Evolutionary conservation across 2,797 vertebrate species (phyloP), one percentile per base, ranked within the genome.

Genomic region (Neostethus bicornis): DNA sequence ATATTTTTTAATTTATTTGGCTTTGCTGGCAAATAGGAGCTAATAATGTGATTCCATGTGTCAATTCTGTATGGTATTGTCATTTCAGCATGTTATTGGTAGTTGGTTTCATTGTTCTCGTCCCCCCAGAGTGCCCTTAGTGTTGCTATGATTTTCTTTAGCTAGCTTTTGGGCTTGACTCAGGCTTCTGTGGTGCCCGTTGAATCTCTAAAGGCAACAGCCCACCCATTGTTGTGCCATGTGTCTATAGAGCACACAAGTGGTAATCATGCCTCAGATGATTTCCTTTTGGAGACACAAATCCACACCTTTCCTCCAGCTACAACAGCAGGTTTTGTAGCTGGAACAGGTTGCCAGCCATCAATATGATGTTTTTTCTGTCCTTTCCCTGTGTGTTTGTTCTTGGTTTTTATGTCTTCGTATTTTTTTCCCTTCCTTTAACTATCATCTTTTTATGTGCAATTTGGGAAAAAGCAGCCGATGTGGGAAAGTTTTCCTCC

Each of bases 261-360:
- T 79, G 66, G 75, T 85, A 83, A 87, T 86, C 86, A 84, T 71
- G 76, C 73, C 69, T 65, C 69, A 70, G 63, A 76, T 53, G n/a
- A 82, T 83, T 80, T 76, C 58, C 86, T 72, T 77, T 64, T 47
- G 39, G 65, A 77, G 73, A 74, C 62, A 47, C 53, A 35, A 38
- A 72, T 72, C 50, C 58, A 52, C 48, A 53, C 55, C 55, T 37
- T 60, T 39, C 41, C 47, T 68, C 55, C 66, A 47, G 58, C 41
- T 25, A 31, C 65, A 81, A 66, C 81, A 82, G 83, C 73, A 66
- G 80, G 72, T 76, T 70, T 74, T 42, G 42, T 25, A 46, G 73
- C 51, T 50, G 17, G 7, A 66, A 61, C 34, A 23, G 34, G 65
- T 35, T 47, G 39, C 45, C 62, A 75, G 52, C 70, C 57, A 63